phyloP scores from a whole-genome alignment of 2,888 invertebrate genomes.

The Epinotia nisella region DNA sequence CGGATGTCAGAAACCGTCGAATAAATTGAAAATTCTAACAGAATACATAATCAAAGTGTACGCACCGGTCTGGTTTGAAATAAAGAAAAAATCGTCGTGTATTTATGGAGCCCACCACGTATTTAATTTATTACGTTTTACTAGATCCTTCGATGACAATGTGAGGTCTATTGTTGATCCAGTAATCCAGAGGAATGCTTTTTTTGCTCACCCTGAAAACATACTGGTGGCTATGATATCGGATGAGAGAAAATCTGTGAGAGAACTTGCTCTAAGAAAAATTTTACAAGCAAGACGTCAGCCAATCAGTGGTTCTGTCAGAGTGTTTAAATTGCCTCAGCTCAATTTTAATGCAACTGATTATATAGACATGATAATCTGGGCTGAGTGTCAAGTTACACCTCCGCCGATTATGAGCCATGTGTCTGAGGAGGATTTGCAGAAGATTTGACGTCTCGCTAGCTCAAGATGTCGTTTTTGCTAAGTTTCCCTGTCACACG shows the following conservation, averaged over 20 bases:
- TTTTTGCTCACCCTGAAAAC: not conserved
- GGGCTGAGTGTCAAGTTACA: slow-evolving; percentile 15
- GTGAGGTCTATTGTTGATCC: slow-evolving; percentile 41
- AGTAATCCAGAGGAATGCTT: slow-evolving; percentile 14
- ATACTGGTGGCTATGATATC: too few relatives aligned
- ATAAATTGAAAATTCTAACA: slow-evolving; percentile 5
- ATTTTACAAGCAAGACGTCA: not conserved
- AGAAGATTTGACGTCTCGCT: slow-evolving; percentile 4
- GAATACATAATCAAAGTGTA: slow-evolving; percentile 1
- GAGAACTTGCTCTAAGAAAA: not conserved
- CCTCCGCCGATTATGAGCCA: slow-evolving; percentile 10
- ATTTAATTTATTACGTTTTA: not conserved
- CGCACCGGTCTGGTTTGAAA: slow-evolving; percentile 10
- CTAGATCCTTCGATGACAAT: not conserved
- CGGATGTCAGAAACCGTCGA: slow-evolving; percentile 28
- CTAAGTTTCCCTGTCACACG: slow-evolving; percentile 45
- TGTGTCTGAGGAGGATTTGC: not conserved
- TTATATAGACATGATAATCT: slow-evolving; percentile 11
- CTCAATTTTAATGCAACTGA: slow-evolving; percentile 9
- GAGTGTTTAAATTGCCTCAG: slow-evolving; percentile 21
- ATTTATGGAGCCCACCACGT: slow-evolving; percentile 1
- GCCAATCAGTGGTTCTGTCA: slow-evolving; percentile 3
- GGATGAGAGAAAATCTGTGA: too few relatives aligned
- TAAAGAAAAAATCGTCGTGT: slow-evolving; percentile 4
- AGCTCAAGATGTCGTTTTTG: slow-evolving; percentile 15